Evolutionary conservation across 1,140 invertebrate species (phyloP), one percentile per base, ranked within the genome.

Genomic region (Tetragnatha versicolor): DNA sequence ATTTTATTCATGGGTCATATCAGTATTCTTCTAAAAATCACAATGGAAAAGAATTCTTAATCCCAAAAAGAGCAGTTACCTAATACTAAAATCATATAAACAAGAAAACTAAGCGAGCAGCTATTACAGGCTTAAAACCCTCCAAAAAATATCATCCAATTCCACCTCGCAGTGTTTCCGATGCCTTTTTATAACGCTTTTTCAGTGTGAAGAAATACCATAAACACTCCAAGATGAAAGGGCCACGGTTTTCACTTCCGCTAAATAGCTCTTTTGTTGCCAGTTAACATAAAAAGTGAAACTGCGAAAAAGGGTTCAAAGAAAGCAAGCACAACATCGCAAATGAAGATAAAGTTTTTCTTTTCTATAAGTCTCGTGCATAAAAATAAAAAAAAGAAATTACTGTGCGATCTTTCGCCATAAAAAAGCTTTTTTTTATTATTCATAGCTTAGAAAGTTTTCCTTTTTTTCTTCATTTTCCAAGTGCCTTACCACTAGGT

Each of bases 301-400:
- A 58, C 22, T 55, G 12, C 3, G 45, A 10, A 51, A 45, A 66
- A 65, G 17, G 45, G 39, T 27, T 20, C 35, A n/a, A 33, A 68
- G 33, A 29, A 5, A 14, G 63, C 33, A 31, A 66, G 42, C n/a
- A n/a, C 51, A 49, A 31, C 45, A 51, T 4, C 17, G 7, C 39
- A 45, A 68, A 68, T 68, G 65, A 68, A 68, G 65, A 68, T 51
- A 51, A 47, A 68, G n/a, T 68, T 68, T 68, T 68, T 68, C 47
- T 68, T 31, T 68, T 22, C 31, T 68, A 22, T 20, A 51, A 49
- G 65, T 12, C 17, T 9, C 12, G 25, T 31, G 22, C 39, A 45
- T 45, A 45, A 45, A 45, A 45, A 14, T 42, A 65, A 65, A 65
- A 65, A 65, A 31, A 45, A 31, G 49, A 49, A 27, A 22, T 68